phyloP scores from a whole-genome alignment of 2,797 vertebrate species.

The Crocodylus rhombifer region DNA sequence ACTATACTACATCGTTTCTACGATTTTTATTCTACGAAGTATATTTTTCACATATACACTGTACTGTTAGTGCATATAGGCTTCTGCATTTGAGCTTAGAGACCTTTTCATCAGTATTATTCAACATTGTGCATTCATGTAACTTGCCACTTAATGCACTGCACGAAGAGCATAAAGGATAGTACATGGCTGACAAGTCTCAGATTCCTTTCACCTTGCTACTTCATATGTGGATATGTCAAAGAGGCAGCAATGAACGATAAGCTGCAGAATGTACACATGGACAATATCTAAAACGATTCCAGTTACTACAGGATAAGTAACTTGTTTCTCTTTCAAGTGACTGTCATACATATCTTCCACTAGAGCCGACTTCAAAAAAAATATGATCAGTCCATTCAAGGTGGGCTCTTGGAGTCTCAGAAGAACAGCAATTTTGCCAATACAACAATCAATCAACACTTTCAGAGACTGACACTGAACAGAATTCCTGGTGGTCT shows the following conservation, averaged over 20 bases:
- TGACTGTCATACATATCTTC: neutral
- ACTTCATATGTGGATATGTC: constrained; percentile 12
- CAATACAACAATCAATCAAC: neutral
- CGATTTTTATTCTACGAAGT: fast-evolving
- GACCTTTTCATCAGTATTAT: neutral
- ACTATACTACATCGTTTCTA: neutral
- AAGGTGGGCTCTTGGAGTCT: too few relatives aligned
- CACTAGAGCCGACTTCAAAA: too few relatives aligned
- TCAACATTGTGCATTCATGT: too few relatives aligned
- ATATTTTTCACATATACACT: neutral
- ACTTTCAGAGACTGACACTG: neutral
- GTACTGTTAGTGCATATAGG: too few relatives aligned
- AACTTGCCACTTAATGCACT: too few relatives aligned
- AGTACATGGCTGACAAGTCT: neutral
- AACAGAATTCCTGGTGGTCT: too few relatives aligned
- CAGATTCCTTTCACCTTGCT: neutral
- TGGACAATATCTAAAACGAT: neutral
- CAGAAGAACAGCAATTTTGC: neutral
- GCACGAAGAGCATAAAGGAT: neutral
- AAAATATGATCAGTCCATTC: too few relatives aligned
- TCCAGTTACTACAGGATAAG: neutral
- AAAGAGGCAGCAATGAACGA: neutral
- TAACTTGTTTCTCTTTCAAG: neutral
- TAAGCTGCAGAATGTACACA: neutral
- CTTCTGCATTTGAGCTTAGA: neutral